Evolutionary conservation across 2,797 vertebrate species (phyloP).

Genomic region (Clarias platycephalus): DNA sequence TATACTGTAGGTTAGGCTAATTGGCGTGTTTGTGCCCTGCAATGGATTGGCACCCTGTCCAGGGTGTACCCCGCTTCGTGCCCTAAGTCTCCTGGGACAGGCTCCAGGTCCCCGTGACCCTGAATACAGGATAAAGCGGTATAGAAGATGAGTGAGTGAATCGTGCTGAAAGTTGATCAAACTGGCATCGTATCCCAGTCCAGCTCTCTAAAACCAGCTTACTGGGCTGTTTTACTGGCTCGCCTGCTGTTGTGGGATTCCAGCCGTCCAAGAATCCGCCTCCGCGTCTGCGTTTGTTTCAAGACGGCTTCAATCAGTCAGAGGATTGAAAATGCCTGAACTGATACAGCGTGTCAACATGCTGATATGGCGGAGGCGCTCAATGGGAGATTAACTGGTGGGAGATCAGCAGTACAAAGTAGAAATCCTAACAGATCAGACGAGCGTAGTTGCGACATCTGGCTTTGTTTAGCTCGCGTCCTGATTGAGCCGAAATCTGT

Average conservation of each 20-base stretch:
- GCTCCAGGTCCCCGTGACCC: too few species aligned
- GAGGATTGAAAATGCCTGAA: neutral
- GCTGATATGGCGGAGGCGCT: neutral
- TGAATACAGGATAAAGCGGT: too few species aligned
- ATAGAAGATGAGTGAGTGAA: too few species aligned
- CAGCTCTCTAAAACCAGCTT: constrained; percentile 13
- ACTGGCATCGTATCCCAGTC: neutral
- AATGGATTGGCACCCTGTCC: too few species aligned
- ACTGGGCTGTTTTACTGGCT: constrained; percentile 5
- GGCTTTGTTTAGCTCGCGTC: constrained; percentile 5
- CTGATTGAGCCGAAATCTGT: constrained; percentile 10
- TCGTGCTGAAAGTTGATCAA: constrained; percentile 8
- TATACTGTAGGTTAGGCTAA: too few species aligned
- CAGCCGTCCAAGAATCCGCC: constrained; percentile 2
- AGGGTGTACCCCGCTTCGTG: too few species aligned
- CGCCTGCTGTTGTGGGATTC: constrained; percentile 20
- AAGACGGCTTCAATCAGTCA: neutral
- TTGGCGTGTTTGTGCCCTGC: too few species aligned
- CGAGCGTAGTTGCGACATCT: constrained; percentile 18
- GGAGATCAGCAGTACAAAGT: constrained; percentile 24
- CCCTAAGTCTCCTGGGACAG: too few species aligned
- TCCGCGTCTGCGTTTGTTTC: constrained; percentile 22
- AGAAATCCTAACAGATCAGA: constrained; percentile 8
- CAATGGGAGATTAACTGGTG: constrained; percentile 14
- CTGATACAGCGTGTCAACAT: constrained; percentile 7